Evolutionary conservation across 2,113 vertebrate species (phyloP).

Genomic region (Melozone crissalis): DNA sequence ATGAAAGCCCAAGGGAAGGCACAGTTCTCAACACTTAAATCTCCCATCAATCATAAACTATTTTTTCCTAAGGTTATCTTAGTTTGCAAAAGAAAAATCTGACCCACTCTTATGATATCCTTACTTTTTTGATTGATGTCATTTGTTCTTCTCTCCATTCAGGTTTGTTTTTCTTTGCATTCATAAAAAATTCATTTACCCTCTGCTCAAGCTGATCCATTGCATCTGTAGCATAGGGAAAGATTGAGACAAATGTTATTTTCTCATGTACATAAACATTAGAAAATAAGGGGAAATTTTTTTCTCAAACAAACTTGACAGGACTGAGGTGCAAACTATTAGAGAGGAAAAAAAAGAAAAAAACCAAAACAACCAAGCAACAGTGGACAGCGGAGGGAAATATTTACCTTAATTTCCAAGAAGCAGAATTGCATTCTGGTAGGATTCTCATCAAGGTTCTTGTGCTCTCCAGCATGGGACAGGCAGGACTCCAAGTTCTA

Average conservation of each 20-base stretch:
- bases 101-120: background rate
- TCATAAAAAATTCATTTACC: constrained; percentile 96
- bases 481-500: constrained; percentile 68
- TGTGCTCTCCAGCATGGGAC: constrained; percentile 58
- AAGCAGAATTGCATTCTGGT: constrained; percentile 60
- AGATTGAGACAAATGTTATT: constrained; percentile 30
- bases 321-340: constrained; percentile 34
- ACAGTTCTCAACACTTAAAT: background rate
- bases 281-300: background rate
- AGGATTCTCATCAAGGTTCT: constrained; percentile 55
- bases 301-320: constrained; percentile 41
- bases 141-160: constrained; percentile 99
- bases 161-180: constrained; percentile 98
- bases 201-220: constrained; percentile 98
- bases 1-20: background rate
- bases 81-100: background rate
- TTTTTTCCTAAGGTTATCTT: constrained; percentile 1
- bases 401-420: constrained; percentile 58
- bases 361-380: constrained; percentile 4
- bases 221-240: constrained; percentile 83
- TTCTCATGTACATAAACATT: background rate
- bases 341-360: background rate
- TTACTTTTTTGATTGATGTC: constrained; percentile 98
- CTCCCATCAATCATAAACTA: background rate
- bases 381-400: constrained; percentile 26